Conservation (phyloP, 2,797 vertebrate species). For the Sciurus vulgaris region DNA sequence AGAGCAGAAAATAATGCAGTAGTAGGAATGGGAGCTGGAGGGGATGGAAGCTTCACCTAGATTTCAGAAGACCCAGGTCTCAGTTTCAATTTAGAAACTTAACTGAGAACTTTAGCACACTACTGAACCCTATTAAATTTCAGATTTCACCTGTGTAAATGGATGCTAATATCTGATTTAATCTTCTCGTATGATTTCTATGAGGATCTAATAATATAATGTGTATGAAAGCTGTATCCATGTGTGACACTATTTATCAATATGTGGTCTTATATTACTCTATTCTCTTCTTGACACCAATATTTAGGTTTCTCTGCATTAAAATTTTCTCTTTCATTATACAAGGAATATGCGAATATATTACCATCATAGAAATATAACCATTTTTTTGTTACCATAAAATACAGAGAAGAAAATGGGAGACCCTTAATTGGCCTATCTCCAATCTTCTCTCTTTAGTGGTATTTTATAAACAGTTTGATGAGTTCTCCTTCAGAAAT, state of each 20-base stretch:
- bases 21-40: neutral
- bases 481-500: conserved; percentile 15
- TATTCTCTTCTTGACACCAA: conserved; percentile 49
- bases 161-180: conserved; percentile 49
- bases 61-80: neutral
- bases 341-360: conserved; percentile 48
- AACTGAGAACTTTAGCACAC: neutral
- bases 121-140: conserved; percentile 50
- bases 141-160: conserved; percentile 20
- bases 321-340: conserved; percentile 47
- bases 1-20: neutral
- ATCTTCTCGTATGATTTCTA: neutral
- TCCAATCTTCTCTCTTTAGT: conserved; percentile 25
- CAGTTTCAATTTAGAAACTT: neutral
- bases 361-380: conserved; percentile 40
- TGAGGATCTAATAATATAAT: neutral
- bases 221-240: neutral
- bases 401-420: conserved; percentile 35
- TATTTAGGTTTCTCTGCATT: conserved; percentile 47
- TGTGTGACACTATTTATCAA: neutral
- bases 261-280: neutral
- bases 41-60: neutral
- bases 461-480: neutral
- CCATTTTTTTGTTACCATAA: conserved; percentile 47
- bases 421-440: neutral